Evolutionary conservation across 2,113 vertebrate genomes (phyloP), one percentile per base, ranked within the genome.

Genomic region (Cacatua alba): DNA sequence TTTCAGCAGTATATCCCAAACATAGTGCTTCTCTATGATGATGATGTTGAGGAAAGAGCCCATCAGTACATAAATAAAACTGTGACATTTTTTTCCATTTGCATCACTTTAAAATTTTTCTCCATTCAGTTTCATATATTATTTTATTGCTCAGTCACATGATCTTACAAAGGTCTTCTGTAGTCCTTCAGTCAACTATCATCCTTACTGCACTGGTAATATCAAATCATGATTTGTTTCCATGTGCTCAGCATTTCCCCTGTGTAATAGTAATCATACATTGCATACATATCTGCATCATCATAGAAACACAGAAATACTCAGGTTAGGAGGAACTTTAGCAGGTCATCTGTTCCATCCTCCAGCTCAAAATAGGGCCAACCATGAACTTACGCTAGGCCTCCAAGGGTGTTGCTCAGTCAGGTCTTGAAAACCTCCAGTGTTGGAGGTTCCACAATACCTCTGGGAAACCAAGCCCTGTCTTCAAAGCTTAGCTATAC

Each of bases 11-110:
- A 13, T 6, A 19, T 49, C 62, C 16, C 37, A 64, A 39, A 75
- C 5, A 31, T 64, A n/a, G 11, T 17, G 15, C 2, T 75, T 28
- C 37, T 59, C 10, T 29, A 18, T 23, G 8, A 18, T 19, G 8
- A 13, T 39, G 65, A 41, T 3, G 3, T 25, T 76, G 21, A 33
- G 7, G 15, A 55, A 46, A 53, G 55, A 74, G 12, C 8, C 10
- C 44, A 24, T 26, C 6, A 51, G n/a, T 17, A 74, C 19, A 25
- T 35, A 35, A 67, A 11, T 37, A 59, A 86, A 71, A 60, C 1
- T 41, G 7, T 7, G 8, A 35, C 21, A 2, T 10, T 41, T 71
- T 28, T 39, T 55, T 41, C 5, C 3, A 0, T 17, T 16, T 37
- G 7, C 12, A 41, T 51, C 18, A 17, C 29, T 59, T 41, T 2